These are phyloP conservation scores for Gymnopithys bicolor DNA, from an alignment of 2,797 vertebrate genomes.

Conservation along the genomic window DNA sequence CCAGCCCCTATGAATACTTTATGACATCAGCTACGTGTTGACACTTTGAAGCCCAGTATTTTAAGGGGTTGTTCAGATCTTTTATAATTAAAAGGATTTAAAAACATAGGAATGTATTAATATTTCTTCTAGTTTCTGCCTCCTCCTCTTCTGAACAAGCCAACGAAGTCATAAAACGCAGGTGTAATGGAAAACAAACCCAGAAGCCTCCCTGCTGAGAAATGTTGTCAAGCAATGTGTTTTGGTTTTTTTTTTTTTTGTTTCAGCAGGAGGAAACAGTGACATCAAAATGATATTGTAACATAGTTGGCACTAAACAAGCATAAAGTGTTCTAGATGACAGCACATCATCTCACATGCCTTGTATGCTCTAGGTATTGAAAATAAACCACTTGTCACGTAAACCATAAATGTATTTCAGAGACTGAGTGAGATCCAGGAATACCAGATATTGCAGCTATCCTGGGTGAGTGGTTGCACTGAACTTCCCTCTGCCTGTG, in stretches of 20 bases:
- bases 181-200: constrained; percentile 51
- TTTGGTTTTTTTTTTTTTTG: background rate
- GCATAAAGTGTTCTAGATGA: constrained; percentile 64
- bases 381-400: constrained; percentile 55
- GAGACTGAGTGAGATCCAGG: constrained; percentile 18
- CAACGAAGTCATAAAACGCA: constrained; percentile 61
- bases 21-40: background rate
- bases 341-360: constrained; percentile 73
- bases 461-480: background rate
- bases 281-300: constrained; percentile 75
- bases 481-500: background rate
- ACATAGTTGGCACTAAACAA: constrained; percentile 62
- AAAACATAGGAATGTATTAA: constrained; percentile 20
- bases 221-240: constrained; percentile 62
- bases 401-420: background rate
- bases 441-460: background rate
- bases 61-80: constrained; percentile 34
- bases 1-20: constrained; percentile 10
- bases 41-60: background rate
- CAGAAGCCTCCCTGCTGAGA: constrained; percentile 59
- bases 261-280: constrained; percentile 63
- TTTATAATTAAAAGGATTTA: constrained; percentile 11
- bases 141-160: constrained; percentile 21
- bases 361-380: constrained; percentile 31
- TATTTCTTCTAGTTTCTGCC: background rate